Evolutionary conservation across 2,797 vertebrate genomes (phyloP).

Genomic region (Channallabes apus): DNA sequence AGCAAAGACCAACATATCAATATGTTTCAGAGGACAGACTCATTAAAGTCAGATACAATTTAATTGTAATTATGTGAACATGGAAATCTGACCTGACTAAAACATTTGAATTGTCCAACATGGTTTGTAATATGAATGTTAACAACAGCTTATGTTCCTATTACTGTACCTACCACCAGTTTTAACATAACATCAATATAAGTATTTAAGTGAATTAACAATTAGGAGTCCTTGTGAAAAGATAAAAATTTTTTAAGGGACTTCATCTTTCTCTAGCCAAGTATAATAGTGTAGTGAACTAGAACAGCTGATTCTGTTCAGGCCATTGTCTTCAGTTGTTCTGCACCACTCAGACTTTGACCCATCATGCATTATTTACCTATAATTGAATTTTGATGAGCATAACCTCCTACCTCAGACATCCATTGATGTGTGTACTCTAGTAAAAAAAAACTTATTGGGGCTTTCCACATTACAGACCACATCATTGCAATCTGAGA

Average conservation of each 20-base stretch:
- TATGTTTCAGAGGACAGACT: too few relatives aligned
- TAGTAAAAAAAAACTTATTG: constrained; percentile 11
- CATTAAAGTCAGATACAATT: too few relatives aligned
- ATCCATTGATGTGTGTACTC: constrained; percentile 29
- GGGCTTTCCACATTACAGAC: background rate
- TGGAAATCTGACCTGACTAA: too few relatives aligned
- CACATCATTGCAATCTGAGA: background rate
- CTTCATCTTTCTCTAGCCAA: background rate
- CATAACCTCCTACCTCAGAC: constrained; percentile 34
- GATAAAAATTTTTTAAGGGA: background rate
- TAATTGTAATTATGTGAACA: too few relatives aligned
- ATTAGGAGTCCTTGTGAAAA: background rate
- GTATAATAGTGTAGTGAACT: background rate
- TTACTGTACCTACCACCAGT: background rate
- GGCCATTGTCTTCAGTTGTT: constrained; percentile 41
- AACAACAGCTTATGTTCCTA: background rate
- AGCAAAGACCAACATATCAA: too few relatives aligned
- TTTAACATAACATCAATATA: background rate
- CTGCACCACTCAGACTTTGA: constrained; percentile 33
- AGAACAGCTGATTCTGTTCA: constrained; percentile 26
- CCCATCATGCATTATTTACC: constrained; percentile 58
- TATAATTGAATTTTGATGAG: constrained; percentile 58
- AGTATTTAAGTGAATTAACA: background rate
- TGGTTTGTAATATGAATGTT: background rate
- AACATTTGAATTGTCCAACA: too few relatives aligned